phyloP scores from a whole-genome alignment of 2,888 invertebrate species.

The Tenthredo livida region DNA sequence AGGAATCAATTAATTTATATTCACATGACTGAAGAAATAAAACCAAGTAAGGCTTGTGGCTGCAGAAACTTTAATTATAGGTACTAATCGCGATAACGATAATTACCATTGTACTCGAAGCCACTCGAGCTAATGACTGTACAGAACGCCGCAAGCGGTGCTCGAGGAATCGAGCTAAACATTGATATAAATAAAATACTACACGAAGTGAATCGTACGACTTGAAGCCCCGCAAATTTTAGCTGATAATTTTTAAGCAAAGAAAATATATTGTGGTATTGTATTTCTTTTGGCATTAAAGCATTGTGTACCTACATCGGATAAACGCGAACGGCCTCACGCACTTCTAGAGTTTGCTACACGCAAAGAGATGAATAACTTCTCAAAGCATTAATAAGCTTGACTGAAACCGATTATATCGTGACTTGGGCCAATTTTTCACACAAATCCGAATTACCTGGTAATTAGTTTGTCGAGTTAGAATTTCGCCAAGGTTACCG shows the following conservation, averaged over 20 bases:
- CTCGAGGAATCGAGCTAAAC: neutral
- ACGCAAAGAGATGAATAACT: conserved; percentile 28
- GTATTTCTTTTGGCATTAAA: neutral
- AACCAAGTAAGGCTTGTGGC: conserved; percentile 9
- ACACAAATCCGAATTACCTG: neutral
- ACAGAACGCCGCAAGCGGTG: neutral
- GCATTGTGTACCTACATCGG: neutral
- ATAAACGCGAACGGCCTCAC: neutral
- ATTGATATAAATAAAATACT: neutral
- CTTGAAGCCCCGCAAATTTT: neutral
- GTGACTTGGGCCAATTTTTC: conserved; percentile 28
- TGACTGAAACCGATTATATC: conserved; percentile 37
- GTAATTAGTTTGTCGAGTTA: conserved; percentile 4
- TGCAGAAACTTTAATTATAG: conserved; percentile 32
- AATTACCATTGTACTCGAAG: conserved; percentile 36
- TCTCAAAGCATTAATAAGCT: conserved; percentile 33
- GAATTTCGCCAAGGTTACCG: neutral
- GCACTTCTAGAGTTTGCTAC: conserved; percentile 14
- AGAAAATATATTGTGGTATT: neutral
- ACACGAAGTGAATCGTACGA: neutral
- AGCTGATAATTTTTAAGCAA: neutral
- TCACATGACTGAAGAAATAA: neutral
- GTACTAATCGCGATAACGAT: conserved; percentile 38
- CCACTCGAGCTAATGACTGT: conserved; percentile 41
- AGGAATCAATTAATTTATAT: neutral